A percentile compares a stretch with the other conserved stretches of the same genome.
phyloP scores from a whole-genome alignment of 2,113 vertebrate genomes.

The Orthochromis indermauri region DNA sequence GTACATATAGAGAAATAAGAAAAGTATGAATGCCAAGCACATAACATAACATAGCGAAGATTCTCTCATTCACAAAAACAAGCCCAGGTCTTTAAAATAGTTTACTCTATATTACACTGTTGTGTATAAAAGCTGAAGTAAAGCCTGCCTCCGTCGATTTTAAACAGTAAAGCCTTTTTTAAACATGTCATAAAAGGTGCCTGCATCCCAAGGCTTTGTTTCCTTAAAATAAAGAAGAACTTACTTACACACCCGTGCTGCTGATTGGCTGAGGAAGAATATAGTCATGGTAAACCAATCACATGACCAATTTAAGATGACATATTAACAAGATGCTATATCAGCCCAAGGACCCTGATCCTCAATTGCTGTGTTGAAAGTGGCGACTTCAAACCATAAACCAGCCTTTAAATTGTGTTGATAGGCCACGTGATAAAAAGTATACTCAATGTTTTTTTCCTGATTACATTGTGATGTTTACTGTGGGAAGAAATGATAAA shows the following conservation, averaged over 20 bases:
- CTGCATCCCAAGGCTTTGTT: background rate
- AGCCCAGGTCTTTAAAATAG: background rate
- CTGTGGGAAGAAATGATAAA: too few species aligned
- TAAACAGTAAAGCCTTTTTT: background rate
- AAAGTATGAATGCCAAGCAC: background rate
- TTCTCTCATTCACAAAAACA: background rate
- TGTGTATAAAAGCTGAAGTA: background rate
- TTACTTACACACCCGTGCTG: background rate
- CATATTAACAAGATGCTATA: background rate
- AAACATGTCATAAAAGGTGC: background rate
- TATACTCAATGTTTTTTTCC: background rate
- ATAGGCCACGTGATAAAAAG: background rate
- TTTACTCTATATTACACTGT: background rate
- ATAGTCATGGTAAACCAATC: background rate
- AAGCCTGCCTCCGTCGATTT: background rate
- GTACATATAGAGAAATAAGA: background rate
- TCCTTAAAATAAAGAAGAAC: background rate
- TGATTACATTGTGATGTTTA: too few species aligned
- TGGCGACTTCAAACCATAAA: background rate
- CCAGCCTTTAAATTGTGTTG: background rate
- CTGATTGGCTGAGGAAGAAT: background rate
- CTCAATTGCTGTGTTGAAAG: background rate
- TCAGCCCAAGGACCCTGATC: background rate
- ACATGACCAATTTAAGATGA: background rate
- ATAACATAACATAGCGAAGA: background rate